Conservation (phyloP, 2,113 vertebrate genomes). For the Brienomyrus brachyistius region DNA sequence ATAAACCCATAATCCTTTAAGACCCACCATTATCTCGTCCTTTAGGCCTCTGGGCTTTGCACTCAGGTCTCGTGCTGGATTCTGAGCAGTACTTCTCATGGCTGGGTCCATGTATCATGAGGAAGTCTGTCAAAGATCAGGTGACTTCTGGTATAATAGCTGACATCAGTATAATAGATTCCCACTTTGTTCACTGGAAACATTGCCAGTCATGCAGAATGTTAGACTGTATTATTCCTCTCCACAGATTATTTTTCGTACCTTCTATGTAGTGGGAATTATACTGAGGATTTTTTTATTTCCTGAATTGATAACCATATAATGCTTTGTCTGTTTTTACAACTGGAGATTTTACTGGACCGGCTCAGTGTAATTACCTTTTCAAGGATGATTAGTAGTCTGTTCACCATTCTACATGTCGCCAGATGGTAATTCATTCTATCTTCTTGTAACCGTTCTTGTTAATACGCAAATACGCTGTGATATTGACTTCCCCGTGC, state of each 20-base stretch:
- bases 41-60: not conserved
- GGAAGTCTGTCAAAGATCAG: not conserved
- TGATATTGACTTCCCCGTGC: not conserved
- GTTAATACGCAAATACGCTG: not conserved
- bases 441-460: slow-evolving; percentile 3
- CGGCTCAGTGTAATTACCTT: not conserved
- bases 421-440: slow-evolving; percentile 3
- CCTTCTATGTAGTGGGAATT: not conserved
- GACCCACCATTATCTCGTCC: slow-evolving; percentile 4
- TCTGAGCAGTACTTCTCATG: not conserved
- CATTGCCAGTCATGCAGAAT: not conserved
- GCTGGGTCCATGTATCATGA: not conserved
- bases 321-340: slow-evolving; percentile 2
- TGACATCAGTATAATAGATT: not conserved
- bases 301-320: not conserved
- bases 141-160: not conserved
- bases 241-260: not conserved
- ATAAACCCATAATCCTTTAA: slow-evolving; percentile 1
- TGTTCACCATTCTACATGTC: not conserved
- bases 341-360: slow-evolving; percentile 6
- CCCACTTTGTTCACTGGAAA: not conserved
- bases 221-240: not conserved
- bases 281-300: not conserved
- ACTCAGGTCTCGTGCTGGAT: not conserved
- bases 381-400: slow-evolving; percentile 6